Evolutionary conservation across 2,888 invertebrate species (phyloP), one percentile per base, ranked within the genome.

Genomic region (Eudasyphora cyanicolor): DNA sequence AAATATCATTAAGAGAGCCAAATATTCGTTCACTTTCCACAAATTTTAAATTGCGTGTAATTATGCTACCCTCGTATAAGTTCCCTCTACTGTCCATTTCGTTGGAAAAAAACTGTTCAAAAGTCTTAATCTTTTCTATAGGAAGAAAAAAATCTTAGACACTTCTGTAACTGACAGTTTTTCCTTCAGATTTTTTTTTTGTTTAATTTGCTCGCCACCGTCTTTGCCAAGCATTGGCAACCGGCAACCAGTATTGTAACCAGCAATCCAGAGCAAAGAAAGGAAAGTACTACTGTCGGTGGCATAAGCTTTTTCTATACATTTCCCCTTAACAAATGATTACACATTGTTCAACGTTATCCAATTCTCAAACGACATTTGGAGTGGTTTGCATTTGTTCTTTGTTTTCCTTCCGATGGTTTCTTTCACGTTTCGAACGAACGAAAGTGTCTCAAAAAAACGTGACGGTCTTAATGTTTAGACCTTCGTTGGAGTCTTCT

Each of bases 381-480:
- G 38, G 67, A 67, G 38, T 67, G 64, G 75, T 64, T 67, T 73
- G 45, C 74, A 78, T 70, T 82, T 32, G 70, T 49, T 75, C 49
- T 35, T 57, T 21, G 38, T 71, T 78, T 62, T 74, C 54, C 64
- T 32, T 24, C 60, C 78, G 8, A 14, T 75, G 42, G 21, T 64
- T 27, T 29, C 62, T 14, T 21, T 69, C 49, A 10, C 3, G 32
- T 2, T 32, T 67, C 62, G n/a, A 21, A 1, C 19, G 69, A 45
- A 17, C 73, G 45, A 76, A 75, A 84, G 57, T 77, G 75, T 75
- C 71, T 75, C 35, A 6, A 29, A 64, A n/a, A 74, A 79, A 84
- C 84, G 78, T 81, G 80, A 84, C 57, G 81, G 84, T 76, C 71
- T 84, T 81, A 84, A 78, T 64, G 71, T 71, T 76, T 54, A 75